phyloP scores from a whole-genome alignment of 2,888 invertebrate species.

The Spatulosminthurus flaviceps region DNA sequence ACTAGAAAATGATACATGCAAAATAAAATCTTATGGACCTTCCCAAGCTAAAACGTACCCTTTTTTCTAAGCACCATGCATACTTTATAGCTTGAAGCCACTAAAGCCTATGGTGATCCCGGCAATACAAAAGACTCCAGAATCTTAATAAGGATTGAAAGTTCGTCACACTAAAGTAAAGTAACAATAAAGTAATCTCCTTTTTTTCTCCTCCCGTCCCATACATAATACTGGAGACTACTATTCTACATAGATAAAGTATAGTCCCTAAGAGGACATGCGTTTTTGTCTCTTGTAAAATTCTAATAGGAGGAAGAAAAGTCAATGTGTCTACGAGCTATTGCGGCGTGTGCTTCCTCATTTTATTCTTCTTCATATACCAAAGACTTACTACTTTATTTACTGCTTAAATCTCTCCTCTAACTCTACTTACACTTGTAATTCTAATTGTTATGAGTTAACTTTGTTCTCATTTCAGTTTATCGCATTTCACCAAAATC shows the following conservation, averaged over 20 bases:
- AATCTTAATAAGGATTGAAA: conserved; percentile 33
- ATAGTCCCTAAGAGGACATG: background rate
- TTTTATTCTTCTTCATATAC: conserved; percentile 18
- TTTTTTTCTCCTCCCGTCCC: background rate
- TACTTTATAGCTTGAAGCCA: background rate
- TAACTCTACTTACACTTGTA: conserved; percentile 11
- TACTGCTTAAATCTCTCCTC: conserved; percentile 4
- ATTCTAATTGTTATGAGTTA: conserved; percentile 18
- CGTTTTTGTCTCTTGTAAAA: no score
- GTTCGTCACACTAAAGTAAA: conserved; percentile 21
- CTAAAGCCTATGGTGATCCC: background rate
- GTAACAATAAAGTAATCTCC: conserved; percentile 26
- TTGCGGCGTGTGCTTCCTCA: background rate
- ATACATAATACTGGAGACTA: background rate
- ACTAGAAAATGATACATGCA: no score
- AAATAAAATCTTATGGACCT: background rate
- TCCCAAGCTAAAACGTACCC: no score
- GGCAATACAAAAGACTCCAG: conserved; percentile 17
- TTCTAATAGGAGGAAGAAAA: background rate
- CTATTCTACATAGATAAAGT: background rate
- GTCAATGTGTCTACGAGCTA: conserved; percentile 1
- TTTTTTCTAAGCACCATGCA: background rate
- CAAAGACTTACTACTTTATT: conserved; percentile 4
- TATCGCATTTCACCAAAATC: conserved; percentile 24
- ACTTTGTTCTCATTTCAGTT: conserved; percentile 23